Evolutionary conservation across 2,888 invertebrate genomes (phyloP).

Genomic region (Polymixis lichenea): DNA sequence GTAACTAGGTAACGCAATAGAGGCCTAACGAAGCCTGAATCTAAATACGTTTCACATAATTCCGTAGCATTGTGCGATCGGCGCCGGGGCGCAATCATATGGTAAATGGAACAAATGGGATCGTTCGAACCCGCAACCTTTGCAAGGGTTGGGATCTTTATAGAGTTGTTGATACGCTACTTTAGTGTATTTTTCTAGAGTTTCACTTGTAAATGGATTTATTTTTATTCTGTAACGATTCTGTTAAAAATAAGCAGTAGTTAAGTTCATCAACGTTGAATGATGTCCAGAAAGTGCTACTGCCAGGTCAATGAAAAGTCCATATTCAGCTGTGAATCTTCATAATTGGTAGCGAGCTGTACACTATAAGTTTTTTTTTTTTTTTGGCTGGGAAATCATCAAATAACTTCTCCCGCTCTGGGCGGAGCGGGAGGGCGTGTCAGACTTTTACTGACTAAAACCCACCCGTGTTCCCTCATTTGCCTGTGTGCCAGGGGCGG

Average conservation of each 20-base stretch:
- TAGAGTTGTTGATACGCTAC: conserved; percentile 54
- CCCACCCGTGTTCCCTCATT: no score
- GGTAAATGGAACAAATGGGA: conserved; percentile 75
- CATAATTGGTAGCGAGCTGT: no score
- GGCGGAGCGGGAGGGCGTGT: no score
- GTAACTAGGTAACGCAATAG: conserved; percentile 55
- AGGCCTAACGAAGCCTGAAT: conserved; percentile 64
- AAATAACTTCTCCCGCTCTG: no score
- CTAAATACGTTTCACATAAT: conserved; percentile 72
- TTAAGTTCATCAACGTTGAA: no score
- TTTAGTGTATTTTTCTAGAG: not conserved
- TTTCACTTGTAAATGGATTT: not conserved
- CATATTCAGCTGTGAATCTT: no score
- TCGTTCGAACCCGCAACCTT: conserved; percentile 68
- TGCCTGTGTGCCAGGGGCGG: no score
- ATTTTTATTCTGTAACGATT: not conserved
- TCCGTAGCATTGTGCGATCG: conserved; percentile 71
- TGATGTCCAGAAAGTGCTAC: not conserved
- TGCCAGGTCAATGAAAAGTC: not conserved
- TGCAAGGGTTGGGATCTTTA: conserved; percentile 54
- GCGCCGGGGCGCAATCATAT: conserved; percentile 71
- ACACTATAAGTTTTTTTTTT: no score
- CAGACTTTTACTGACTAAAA: no score
- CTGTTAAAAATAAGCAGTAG: no score
- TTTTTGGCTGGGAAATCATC: no score